Evolutionary conservation across 2,888 invertebrate genomes (phyloP).

Genomic region (Eueremaeus valkanovi): DNA sequence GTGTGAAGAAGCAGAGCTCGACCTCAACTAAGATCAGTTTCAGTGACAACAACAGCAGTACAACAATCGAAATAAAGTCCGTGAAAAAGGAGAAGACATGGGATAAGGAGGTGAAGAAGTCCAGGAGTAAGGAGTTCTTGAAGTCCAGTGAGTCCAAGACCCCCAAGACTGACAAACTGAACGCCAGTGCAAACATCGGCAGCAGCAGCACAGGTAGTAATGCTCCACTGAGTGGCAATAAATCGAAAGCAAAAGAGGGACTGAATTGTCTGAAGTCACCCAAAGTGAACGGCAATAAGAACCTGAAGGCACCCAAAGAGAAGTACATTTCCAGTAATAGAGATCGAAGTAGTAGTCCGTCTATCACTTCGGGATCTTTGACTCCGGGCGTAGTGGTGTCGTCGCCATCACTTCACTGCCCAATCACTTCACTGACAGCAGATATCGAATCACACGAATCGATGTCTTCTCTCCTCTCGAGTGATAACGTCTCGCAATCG

Average conservation of each 20-base stretch:
- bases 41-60: slow-evolving; percentile 35
- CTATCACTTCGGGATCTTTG: too few species aligned
- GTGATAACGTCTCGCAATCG: slow-evolving; percentile 40
- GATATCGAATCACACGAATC: slow-evolving; percentile 45
- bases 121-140: slow-evolving; percentile 34
- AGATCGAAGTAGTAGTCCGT: slow-evolving; percentile 42
- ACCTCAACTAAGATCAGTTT: slow-evolving; percentile 40
- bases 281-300: slow-evolving; percentile 25
- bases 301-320: slow-evolving; percentile 19
- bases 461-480: slow-evolving; percentile 46
- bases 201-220: too few species aligned
- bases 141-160: not conserved
- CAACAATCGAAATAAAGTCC: slow-evolving; percentile 41
- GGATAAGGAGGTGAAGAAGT: slow-evolving; percentile 41
- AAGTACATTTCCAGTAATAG: slow-evolving; percentile 5
- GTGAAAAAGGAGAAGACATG: slow-evolving; percentile 42
- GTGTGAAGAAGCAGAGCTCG: slow-evolving; percentile 52
- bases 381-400: slow-evolving; percentile 46
- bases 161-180: not conserved
- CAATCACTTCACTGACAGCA: slow-evolving; percentile 43
- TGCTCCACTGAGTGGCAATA: not conserved
- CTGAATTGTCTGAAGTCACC: not conserved
- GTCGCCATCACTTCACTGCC: slow-evolving; percentile 42
- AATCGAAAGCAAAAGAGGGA: not conserved
- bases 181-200: not conserved